phyloP scores from a whole-genome alignment of 92 coral and sea anemone genomes.

The Paragorgia papillata region DNA sequence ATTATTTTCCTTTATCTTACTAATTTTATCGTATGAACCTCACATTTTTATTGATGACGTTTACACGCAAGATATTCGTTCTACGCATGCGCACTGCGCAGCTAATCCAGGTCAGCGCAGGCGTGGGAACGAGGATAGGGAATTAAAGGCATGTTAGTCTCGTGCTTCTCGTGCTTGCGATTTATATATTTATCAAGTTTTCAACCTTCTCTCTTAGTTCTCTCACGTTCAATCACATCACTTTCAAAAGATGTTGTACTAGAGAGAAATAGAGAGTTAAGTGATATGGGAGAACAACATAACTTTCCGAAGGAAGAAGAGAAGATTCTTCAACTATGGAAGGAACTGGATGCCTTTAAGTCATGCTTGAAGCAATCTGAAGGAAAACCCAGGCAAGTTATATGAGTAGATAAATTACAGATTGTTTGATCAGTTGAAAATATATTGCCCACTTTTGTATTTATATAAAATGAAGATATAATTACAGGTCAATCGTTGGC shows the following conservation, averaged over 20 bases:
- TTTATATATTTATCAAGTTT: constrained; percentile 13
- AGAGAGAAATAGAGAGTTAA: background rate
- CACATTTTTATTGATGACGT: too few species aligned
- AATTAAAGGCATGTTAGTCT: background rate
- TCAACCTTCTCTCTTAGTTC: background rate
- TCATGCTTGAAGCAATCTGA: constrained; percentile 86
- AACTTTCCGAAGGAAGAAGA: constrained; percentile 97
- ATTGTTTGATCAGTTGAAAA: too few species aligned
- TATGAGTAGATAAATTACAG: too few species aligned
- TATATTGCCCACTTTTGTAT: too few species aligned
- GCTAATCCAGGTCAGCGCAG: too few species aligned
- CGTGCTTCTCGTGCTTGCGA: background rate
- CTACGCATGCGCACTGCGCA: too few species aligned
- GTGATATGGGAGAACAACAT: constrained; percentile 65
- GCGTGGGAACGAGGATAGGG: too few species aligned
- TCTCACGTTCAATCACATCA: constrained; percentile 23
- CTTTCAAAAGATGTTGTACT: background rate
- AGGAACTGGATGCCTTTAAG: constrained; percentile 89
- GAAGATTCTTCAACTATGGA: constrained; percentile 88
- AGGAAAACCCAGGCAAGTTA: constrained; percentile 78
- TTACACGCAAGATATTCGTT: too few species aligned
- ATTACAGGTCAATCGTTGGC: too few species aligned
- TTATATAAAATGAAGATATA: too few species aligned
- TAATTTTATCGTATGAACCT: too few species aligned
- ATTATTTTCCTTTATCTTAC: too few species aligned